Base-by-base conservation (phyloP, 1,140 invertebrate genomes). In the Trichomalopsis sarcophagae region DNA sequence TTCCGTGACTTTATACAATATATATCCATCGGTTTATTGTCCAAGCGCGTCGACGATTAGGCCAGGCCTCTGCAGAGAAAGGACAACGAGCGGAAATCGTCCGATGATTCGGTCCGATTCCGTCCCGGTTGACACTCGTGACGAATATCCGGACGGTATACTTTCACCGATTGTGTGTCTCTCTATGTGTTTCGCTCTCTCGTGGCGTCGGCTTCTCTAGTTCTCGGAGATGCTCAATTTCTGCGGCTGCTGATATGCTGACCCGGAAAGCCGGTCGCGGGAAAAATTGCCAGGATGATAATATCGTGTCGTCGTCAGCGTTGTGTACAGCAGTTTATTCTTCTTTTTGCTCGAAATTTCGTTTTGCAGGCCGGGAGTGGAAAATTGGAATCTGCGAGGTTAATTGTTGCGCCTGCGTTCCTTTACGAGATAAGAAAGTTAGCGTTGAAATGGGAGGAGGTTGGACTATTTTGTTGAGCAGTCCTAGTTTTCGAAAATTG, bases 161-260 rank as follows among this genome's bases (percentile, higher is more conserved):
- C 82, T 84, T 84, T 84, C 82, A 84, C 82, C 66, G 33, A 84
- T 84, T 78, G 75, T 84, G 40, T 36, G 33, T 36, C 33, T 36
- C 30, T 69, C 27, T 69, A 27, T 27, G 68, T 30, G 2, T 68
- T 68, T 68, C 55, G 21, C 5, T 62, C 55, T 21, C 47, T 78
- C 40, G n/a, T 10, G 21, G 47, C 11, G 4, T 40, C 36, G 40
- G 33, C 33, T 36, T 77, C 36, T 77, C 40, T 47, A 40, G 73
- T 36, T 10, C 76, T 13, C 27, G 77, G 27, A 79, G 77, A 68
- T 79, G 77, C 33, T 79, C 50, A 68, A 79, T 79, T 79, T 62
- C 50, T 33, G n/a, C 75, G 9, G 44, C 75, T 2, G 7, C 74
- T 4, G 30, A 75, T 75, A 75, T 30, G 74, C 74, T 75, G 74